Percentiles rank a stretch among this genome's conserved stretches.
phyloP scores from a whole-genome alignment of 2,888 invertebrate genomes.

The Beris chalybata region DNA sequence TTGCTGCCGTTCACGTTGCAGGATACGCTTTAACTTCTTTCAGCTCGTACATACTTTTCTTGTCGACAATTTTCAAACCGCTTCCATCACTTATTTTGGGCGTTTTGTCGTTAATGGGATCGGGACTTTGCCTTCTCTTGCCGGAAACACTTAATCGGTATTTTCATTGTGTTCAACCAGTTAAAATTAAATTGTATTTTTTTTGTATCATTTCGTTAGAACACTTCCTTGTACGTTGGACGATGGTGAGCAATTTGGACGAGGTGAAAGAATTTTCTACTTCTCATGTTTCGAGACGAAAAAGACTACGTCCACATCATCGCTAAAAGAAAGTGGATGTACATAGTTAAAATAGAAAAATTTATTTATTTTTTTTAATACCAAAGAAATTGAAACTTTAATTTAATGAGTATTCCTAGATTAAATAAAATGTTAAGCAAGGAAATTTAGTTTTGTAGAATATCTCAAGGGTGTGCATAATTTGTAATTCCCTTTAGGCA shows the following conservation, averaged over 20 bases:
- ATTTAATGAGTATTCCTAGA: too few relatives aligned
- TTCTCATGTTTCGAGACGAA: constrained; percentile 44
- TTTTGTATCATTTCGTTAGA: constrained; percentile 34
- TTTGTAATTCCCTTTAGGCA: too few relatives aligned
- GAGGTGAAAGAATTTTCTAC: constrained; percentile 55
- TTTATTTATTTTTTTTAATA: too few relatives aligned
- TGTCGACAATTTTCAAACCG: constrained; percentile 54
- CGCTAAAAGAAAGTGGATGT: constrained; percentile 18
- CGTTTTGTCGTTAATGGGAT: constrained; percentile 58
- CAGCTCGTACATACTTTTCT: constrained; percentile 60
- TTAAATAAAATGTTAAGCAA: too few relatives aligned
- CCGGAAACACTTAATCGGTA: constrained; percentile 61
- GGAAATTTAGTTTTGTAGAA: too few relatives aligned
- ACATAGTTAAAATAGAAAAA: neutral
- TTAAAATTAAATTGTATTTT: neutral
- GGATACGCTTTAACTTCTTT: constrained; percentile 63
- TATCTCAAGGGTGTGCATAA: too few relatives aligned
- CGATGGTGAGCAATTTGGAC: constrained; percentile 59
- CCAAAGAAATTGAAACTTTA: too few relatives aligned
- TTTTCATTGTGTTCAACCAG: neutral
- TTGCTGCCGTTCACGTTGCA: constrained; percentile 60
- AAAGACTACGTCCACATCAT: constrained; percentile 23
- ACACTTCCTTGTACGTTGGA: constrained; percentile 58
- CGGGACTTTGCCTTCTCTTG: constrained; percentile 60
- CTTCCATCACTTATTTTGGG: constrained; percentile 62